Evolutionary conservation across 2,797 vertebrate species (phyloP).

Genomic region (Agapornis canus): DNA sequence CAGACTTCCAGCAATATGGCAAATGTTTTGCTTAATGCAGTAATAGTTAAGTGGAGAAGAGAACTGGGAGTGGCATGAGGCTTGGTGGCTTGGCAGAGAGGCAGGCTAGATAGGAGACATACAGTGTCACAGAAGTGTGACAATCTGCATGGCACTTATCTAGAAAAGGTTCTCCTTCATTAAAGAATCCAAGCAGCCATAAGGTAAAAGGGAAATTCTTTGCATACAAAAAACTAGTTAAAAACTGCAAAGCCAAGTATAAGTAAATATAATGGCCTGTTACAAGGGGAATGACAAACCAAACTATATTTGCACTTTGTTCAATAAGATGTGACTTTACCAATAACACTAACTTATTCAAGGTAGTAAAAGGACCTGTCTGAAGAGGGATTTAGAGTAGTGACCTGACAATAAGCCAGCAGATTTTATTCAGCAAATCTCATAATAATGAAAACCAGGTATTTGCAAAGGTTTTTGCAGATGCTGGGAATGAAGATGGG

Average conservation of each 20-base stretch:
- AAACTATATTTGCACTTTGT: background rate
- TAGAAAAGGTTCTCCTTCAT: background rate
- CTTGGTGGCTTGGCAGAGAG: background rate
- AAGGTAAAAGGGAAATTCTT: background rate
- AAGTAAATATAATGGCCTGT: background rate
- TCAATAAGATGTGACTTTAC: background rate
- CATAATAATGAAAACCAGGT: background rate
- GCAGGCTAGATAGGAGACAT: background rate
- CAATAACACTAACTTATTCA: background rate
- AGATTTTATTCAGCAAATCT: background rate
- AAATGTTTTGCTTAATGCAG: background rate
- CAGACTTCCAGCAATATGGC: background rate
- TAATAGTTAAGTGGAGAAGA: background rate
- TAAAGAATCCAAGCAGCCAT: background rate
- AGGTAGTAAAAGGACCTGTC: background rate
- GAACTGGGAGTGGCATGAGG: background rate
- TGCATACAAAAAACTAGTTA: background rate
- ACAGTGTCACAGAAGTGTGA: accelerated
- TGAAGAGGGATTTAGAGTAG: background rate
- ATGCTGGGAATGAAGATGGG: background rate
- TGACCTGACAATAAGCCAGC: background rate
- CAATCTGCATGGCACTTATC: background rate
- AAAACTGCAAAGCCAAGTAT: background rate
- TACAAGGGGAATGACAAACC: background rate
- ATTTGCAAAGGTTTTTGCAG: background rate